phyloP scores from a whole-genome alignment of 1,140 invertebrate species.

The Dendroctonus valens region DNA sequence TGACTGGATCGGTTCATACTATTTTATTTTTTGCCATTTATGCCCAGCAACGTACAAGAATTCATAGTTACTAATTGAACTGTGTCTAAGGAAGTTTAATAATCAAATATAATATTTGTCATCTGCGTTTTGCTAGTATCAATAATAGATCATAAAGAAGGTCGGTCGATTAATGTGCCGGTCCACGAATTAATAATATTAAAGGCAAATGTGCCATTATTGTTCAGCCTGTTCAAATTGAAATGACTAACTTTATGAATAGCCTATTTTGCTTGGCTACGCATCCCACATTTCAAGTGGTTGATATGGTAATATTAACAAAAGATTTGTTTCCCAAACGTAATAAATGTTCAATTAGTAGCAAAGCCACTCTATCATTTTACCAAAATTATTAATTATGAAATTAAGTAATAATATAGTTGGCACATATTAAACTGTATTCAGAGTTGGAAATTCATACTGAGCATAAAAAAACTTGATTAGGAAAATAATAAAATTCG shows the following conservation, averaged over 20 bases:
- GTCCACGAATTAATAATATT: too few species aligned
- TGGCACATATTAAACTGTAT: slow-evolving; percentile 5
- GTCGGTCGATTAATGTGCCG: too few species aligned
- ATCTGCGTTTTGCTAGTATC: too few species aligned
- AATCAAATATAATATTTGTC: too few species aligned
- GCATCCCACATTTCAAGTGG: not conserved
- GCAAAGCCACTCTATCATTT: slow-evolving; percentile 5
- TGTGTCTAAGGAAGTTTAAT: too few species aligned
- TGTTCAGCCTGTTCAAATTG: not conserved
- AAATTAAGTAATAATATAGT: slow-evolving; percentile 3
- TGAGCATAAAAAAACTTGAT: slow-evolving; percentile 7
- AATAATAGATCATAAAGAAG: too few species aligned
- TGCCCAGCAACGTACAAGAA: too few species aligned
- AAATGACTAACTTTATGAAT: not conserved
- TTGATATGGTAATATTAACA: not conserved
- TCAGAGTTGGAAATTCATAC: not conserved
- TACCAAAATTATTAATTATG: slow-evolving; percentile 2
- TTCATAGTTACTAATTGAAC: too few species aligned
- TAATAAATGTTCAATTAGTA: slow-evolving; percentile 3
- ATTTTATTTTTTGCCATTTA: too few species aligned
- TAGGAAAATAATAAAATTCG: not conserved
- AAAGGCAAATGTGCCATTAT: too few species aligned
- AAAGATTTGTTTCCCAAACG: not conserved
- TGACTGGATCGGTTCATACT: too few species aligned
- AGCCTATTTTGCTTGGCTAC: not conserved